These are phyloP conservation scores for Cavia aperea DNA, from an alignment of 2,113 vertebrate species.

Conservation along the genomic window DNA sequence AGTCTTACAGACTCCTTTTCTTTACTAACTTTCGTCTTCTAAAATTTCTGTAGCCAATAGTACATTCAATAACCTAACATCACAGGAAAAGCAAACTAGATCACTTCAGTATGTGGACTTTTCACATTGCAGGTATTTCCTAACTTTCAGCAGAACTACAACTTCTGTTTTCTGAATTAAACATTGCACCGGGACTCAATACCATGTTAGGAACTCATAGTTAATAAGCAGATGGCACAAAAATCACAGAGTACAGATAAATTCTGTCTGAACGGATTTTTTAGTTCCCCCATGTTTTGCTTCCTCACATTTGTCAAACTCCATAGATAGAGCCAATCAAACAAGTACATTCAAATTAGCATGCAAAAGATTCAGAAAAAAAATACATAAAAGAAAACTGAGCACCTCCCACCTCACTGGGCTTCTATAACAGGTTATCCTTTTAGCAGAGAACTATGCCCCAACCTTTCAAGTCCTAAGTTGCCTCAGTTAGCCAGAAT, in stretches of 20 bases:
- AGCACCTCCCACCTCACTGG: background rate
- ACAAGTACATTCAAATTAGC: background rate
- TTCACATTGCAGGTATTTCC: background rate
- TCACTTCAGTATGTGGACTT: background rate
- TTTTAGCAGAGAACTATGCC: background rate
- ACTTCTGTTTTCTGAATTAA: background rate
- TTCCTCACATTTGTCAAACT: background rate
- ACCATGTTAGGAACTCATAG: conserved; percentile 18
- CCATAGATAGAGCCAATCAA: background rate
- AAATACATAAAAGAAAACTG: background rate
- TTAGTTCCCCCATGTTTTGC: background rate
- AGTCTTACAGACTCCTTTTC: background rate
- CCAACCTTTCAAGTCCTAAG: background rate
- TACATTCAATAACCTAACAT: background rate
- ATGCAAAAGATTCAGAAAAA: background rate
- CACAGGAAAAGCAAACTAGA: background rate
- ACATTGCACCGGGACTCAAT: conserved; percentile 6
- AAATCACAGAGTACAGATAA: background rate
- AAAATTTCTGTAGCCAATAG: background rate
- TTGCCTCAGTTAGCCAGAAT: background rate
- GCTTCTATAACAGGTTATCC: background rate
- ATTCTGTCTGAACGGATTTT: background rate
- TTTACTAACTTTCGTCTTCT: conserved; percentile 19
- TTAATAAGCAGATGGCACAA: background rate
- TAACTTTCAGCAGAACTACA: background rate